Conservation (phyloP, 2,113 vertebrate species). For the Calidris pygmaea region DNA sequence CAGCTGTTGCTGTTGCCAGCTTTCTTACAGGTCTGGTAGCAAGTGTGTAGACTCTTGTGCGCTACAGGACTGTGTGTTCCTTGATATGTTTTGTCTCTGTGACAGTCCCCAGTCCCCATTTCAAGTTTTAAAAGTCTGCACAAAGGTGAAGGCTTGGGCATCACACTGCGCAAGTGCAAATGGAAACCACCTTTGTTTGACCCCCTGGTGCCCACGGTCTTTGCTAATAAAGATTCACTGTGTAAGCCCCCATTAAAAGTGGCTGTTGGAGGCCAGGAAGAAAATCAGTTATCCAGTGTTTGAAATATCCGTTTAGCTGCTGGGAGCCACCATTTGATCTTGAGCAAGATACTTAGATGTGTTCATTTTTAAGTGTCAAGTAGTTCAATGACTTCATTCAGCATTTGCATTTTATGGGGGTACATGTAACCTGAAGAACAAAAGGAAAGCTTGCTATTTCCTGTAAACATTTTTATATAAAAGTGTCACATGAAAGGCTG, state of each 20-base stretch:
- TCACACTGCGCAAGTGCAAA: background rate
- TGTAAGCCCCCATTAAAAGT: background rate
- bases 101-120: background rate
- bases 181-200: background rate
- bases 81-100: background rate
- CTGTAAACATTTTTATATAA: slow-evolving; percentile 72
- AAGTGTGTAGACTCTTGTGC: background rate
- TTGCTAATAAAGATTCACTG: slow-evolving; percentile 10
- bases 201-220: background rate
- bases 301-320: slow-evolving; percentile 62
- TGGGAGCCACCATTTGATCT: slow-evolving; percentile 69
- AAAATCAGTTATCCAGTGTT: slow-evolving; percentile 37
- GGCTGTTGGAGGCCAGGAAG: slow-evolving; percentile 3
- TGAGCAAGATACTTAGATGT: slow-evolving; percentile 51
- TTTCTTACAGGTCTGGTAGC: background rate
- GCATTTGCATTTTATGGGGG: slow-evolving; percentile 16
- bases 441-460: slow-evolving; percentile 62
- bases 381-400: slow-evolving; percentile 12
- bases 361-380: slow-evolving; percentile 65
- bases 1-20: background rate
- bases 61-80: background rate
- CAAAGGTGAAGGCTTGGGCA: background rate
- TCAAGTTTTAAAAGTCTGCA: background rate
- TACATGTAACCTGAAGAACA: slow-evolving; percentile 39
- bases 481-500: slow-evolving; percentile 74